A percentile compares a stretch with the other conserved stretches of the same genome.
Evolutionary conservation across 2,797 vertebrate species (phyloP).

Genomic region (Cynopterus sphinx): DNA sequence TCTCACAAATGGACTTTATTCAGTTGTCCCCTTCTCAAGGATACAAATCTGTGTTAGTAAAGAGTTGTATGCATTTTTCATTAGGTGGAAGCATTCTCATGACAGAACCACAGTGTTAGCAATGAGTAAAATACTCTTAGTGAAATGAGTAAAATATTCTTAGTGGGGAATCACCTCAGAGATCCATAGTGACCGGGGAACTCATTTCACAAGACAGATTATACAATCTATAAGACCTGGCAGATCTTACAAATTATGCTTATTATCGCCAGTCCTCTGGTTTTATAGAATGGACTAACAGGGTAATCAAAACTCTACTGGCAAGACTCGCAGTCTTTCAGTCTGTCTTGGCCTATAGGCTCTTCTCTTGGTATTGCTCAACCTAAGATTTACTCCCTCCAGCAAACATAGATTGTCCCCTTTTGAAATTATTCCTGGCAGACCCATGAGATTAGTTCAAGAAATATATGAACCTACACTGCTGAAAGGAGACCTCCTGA

Average conservation of each 20-base stretch:
- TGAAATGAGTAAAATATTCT: neutral
- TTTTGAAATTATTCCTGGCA: neutral
- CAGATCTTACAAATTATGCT: neutral
- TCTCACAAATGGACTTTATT: neutral
- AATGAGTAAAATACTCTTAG: neutral
- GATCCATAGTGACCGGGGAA: neutral
- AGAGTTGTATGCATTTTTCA: neutral
- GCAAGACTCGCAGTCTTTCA: neutral
- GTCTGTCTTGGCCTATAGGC: neutral
- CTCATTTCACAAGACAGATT: neutral
- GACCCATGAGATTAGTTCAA: neutral
- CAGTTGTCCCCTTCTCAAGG: neutral
- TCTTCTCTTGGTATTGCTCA: neutral
- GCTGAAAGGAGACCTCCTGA: neutral
- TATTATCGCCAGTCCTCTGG: neutral
- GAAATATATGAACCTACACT: neutral
- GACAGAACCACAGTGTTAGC: neutral
- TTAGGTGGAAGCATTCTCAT: neutral
- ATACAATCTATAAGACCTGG: neutral
- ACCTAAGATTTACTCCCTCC: neutral
- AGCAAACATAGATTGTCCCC: neutral
- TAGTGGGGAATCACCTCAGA: neutral
- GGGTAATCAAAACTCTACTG: neutral
- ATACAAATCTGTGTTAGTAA: neutral
- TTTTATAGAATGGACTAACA: neutral